Percentiles rank a stretch among this genome's conserved stretches.
Conservation (phyloP, 53 echinoderm and acorn worm genomes). For the Glandiceps talaboti region DNA sequence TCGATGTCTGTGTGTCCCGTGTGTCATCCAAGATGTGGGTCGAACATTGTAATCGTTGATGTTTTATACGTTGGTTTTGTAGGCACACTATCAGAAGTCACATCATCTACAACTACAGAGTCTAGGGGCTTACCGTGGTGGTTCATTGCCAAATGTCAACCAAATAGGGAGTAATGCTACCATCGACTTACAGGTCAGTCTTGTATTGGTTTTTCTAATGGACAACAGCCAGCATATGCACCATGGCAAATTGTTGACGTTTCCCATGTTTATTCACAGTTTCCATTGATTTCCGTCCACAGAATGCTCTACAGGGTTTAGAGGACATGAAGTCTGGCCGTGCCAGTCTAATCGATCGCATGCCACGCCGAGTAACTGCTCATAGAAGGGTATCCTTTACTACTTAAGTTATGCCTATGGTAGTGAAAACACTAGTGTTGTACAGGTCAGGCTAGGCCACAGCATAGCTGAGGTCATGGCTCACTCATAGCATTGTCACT, state of each 20-base stretch:
- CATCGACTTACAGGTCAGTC: constrained; percentile 89
- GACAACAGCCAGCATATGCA: no score
- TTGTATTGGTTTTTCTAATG: no score
- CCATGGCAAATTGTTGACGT: not conserved
- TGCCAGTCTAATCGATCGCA: not conserved
- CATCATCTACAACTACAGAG: constrained; percentile 81
- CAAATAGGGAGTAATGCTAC: constrained; percentile 92
- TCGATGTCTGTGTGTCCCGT: not conserved
- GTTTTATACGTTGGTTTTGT: not conserved
- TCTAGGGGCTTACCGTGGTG: constrained; percentile 81
- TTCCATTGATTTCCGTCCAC: constrained; percentile 3
- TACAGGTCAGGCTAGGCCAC: not conserved
- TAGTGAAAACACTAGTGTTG: no score
- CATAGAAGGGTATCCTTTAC: not conserved
- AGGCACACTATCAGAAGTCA: constrained; percentile 9
- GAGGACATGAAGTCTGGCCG: constrained; percentile 64
- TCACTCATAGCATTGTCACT: no score
- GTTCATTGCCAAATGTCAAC: constrained; percentile 96
- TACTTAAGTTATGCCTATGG: not conserved
- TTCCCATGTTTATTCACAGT: not conserved
- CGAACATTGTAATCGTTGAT: not conserved
- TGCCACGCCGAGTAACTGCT: not conserved
- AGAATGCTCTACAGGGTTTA: constrained; percentile 81
- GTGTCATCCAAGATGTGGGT: not conserved
- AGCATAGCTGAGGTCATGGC: not conserved